Base-by-base conservation (phyloP, 2,113 vertebrate species). In the Psettodes erumei region DNA sequence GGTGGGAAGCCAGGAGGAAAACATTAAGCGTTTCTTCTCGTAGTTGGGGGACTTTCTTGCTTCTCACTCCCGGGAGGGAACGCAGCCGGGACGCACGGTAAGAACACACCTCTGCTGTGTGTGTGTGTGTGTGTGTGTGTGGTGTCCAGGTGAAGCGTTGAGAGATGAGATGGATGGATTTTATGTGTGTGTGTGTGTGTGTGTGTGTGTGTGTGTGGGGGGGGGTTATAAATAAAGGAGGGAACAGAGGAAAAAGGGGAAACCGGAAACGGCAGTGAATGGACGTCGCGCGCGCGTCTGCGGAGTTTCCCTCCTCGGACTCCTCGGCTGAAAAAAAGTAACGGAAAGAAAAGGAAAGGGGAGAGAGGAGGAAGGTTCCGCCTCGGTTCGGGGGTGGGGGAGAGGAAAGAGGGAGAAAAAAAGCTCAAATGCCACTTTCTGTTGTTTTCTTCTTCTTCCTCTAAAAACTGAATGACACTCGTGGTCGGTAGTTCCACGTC, bases 51-150 rank as follows among this genome's bases (percentile, higher is more conserved):
- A 6, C 71, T 69, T 71, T 1, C 3, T 67, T 12, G 32, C 40
- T 48, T 8, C 16, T 43, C 62, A 12, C 18, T n/a, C n/a, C n/a
- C n/a, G n/a, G n/a, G n/a, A n/a, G 7, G 70, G 65, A 58, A 8
- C 13, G 18, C 25, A 5, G 23, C 19, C 28, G 1, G 66, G 71
- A 64, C 85, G 47, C 72, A 84, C 70, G 86, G 85, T 84, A 82
- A 82, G 82, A 50, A 50, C n/a, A 27, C 45, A 8, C 8, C 5
- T 47, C 18, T 25, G 1, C 18, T 30, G 27, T 37, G 35, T 1
- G 35, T 37, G 35, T 4, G 35, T 37, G n/a, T 1, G n/a, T 23
- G 47, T 3, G 3, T 3, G 23, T 4, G 11, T 11, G 47, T 4
- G 12, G 23, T n/a, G n/a, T 28, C 10, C n/a, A 47, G 77, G 55